Evolutionary conservation across 1,140 invertebrate species (phyloP), one percentile per base, ranked within the genome.

Genomic region (Cardiocondyla obscurior): DNA sequence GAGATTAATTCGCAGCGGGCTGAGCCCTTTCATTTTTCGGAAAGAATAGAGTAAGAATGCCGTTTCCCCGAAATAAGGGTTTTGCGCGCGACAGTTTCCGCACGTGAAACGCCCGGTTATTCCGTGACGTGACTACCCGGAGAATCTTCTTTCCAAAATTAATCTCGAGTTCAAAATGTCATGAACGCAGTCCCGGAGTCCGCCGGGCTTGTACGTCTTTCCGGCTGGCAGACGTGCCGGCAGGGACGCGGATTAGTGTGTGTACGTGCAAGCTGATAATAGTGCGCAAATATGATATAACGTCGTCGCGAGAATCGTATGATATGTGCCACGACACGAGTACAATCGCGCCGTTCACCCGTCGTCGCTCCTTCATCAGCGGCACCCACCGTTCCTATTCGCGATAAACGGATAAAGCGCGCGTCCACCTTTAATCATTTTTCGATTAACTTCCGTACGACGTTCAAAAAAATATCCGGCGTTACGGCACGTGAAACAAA

Each of bases 271-370:
- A 53, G 33, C 25, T 67, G 16, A 67, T 53, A 53, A 67, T 36
- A 39, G 46, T 30, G n/a, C 10, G 22, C 57, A 53, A 67, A 53
- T 77, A 62, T 58, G 30, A 33, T 58, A 58, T 62, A 62, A 62
- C 19, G 33, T 22, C 33, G 22, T 25, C 22, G 14, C 33, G 19
- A 14, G 39, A 39, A 53, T 42, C 46, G 19, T 25, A 53, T 28
- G 33, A 67, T 67, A 25, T 62, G 22, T 51, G 58, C 51, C 44
- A 51, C 0, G 51, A 36, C 58, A 36, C n/a, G 33, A 25, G 33
- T 46, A 53, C 36, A 53, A 77, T 77, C 33, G 74, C 53, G 22
- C 19, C 74, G 3, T 67, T 67, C 16, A 25, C 51, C 62, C 16
- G 57, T 22, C 12, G 19, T 39, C 30, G 22, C 16, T 42, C 12